A percentile compares a stretch with the other conserved stretches of the same genome.
Evolutionary conservation across 2,797 vertebrate genomes (phyloP).

Genomic region (Chelon labrosus): DNA sequence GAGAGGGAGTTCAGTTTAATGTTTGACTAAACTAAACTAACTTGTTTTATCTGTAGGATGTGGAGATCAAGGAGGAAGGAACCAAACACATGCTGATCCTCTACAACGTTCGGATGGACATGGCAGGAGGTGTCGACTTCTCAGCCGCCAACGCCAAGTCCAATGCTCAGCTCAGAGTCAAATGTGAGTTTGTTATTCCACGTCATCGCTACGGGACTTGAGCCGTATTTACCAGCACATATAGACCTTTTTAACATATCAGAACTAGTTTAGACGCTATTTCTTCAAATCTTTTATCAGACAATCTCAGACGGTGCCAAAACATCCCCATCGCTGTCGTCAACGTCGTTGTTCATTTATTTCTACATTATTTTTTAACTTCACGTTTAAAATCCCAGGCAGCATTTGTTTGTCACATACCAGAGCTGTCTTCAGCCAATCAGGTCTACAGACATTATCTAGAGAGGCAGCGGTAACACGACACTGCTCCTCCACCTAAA

Average conservation of each 20-base stretch:
- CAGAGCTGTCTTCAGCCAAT: constrained; percentile 78
- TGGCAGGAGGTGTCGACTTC: constrained; percentile 95
- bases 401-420: too few species aligned
- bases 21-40: neutral
- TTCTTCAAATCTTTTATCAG: too few species aligned
- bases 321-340: too few species aligned
- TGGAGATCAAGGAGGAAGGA: constrained; percentile 97
- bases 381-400: too few species aligned
- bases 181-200: constrained; percentile 81
- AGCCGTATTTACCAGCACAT: too few species aligned
- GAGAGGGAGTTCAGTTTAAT: too few species aligned
- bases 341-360: too few species aligned
- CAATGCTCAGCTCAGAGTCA: constrained; percentile 95
- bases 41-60: constrained; percentile 84
- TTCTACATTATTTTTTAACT: too few species aligned
- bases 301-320: too few species aligned
- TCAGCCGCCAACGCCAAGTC: constrained; percentile 96
- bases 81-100: constrained; percentile 92
- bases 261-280: too few species aligned
- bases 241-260: too few species aligned
- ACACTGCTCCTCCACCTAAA: constrained; percentile 25
- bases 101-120: constrained; percentile 92
- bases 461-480: constrained; percentile 74
- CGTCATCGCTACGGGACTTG: too few species aligned
- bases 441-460: constrained; percentile 85